Conservation (phyloP, 2,797 vertebrate species). For the Cyclopterus lumpus region DNA sequence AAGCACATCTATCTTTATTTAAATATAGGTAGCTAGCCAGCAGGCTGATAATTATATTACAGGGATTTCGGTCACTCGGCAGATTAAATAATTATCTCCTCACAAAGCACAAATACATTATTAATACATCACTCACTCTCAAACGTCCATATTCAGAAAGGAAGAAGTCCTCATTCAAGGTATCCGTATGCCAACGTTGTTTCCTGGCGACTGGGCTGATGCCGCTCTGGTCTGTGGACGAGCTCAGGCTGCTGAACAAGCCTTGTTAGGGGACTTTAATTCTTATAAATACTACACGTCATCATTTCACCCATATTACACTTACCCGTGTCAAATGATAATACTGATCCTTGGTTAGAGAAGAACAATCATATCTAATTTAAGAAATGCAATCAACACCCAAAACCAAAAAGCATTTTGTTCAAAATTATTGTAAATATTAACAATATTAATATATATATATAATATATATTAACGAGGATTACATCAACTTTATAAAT, state of each 20-base stretch:
- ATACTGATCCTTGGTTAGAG: slow-evolving; percentile 7
- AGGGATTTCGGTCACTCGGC: no score
- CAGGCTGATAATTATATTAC: no score
- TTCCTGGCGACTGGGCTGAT: no score
- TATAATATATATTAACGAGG: neutral
- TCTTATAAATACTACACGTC: neutral
- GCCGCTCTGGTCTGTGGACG: no score
- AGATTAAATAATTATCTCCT: no score
- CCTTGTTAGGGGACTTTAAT: neutral
- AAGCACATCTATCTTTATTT: neutral
- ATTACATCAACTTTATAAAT: neutral
- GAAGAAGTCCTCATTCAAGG: no score
- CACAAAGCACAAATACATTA: neutral
- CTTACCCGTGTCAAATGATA: neutral
- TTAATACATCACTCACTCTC: no score
- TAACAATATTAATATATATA: no score
- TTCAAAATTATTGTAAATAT: neutral
- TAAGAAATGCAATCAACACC: neutral
- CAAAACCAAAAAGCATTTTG: neutral
- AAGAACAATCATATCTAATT: neutral
- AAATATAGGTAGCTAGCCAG: no score
- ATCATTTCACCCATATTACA: neutral
- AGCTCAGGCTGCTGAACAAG: neutral
- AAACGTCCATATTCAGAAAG: no score
- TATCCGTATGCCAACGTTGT: no score